These are phyloP conservation scores for Steinernema feltiae DNA, from an alignment of 1,140 invertebrate species.

Conservation along the genomic window DNA sequence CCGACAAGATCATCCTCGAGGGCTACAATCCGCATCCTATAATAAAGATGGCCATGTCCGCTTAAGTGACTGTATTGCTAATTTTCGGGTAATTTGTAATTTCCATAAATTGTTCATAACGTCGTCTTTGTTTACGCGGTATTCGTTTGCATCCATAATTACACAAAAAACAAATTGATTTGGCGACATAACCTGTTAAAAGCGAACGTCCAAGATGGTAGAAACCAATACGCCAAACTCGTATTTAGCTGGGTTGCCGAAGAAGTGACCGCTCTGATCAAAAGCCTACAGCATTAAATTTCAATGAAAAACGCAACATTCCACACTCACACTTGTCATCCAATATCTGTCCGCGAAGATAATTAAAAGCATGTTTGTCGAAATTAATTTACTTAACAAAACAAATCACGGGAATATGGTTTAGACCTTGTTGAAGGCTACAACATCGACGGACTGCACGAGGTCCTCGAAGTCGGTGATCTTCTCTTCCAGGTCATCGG, in stretches of 20 bases:
- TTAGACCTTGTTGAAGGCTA: constrained; percentile 85
- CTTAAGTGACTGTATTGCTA: constrained; percentile 65
- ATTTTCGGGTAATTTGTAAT: not conserved
- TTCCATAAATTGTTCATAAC: too few relatives aligned
- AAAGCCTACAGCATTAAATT: constrained; percentile 70
- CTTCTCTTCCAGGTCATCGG: constrained; percentile 36
- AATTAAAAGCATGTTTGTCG: not conserved
- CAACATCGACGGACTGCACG: constrained; percentile 81
- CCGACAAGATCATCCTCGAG: constrained; percentile 79
- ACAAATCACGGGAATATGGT: too few relatives aligned
- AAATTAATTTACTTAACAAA: too few relatives aligned
- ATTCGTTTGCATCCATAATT: not conserved
- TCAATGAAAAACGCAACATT: not conserved
- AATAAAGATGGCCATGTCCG: constrained; percentile 92
- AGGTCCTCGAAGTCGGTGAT: constrained; percentile 43
- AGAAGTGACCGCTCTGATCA: constrained; percentile 83
- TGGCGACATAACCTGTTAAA: too few relatives aligned
- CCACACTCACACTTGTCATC: not conserved
- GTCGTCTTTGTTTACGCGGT: not conserved
- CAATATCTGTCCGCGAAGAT: not conserved
- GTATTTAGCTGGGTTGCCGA: constrained; percentile 92
- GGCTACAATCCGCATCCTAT: constrained; percentile 83
- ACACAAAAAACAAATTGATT: too few relatives aligned
- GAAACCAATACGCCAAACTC: too few relatives aligned
- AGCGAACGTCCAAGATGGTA: too few relatives aligned